Evolutionary conservation across 2,888 invertebrate species (phyloP), one percentile per base, ranked within the genome.

Genomic region (Tricholauxania praeusta): DNA sequence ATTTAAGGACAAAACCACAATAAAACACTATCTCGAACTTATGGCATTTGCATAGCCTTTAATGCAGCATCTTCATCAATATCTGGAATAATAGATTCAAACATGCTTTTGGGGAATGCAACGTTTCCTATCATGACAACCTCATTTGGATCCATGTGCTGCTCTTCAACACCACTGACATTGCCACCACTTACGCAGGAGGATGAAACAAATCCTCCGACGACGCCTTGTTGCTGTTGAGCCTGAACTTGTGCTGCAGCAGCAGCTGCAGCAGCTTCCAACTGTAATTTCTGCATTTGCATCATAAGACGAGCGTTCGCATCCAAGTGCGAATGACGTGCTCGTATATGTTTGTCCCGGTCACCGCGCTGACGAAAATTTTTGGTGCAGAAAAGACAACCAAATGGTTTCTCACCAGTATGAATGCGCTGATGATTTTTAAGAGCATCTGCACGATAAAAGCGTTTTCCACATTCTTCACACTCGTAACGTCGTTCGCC

Each of bases 401-500:
- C 88, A 77, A 88, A 90, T 0, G 90, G 90, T 71, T 90, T 88
- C 77, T 90, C 90, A 53, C 90, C 90, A 0, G 91, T 91, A 77
- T 91, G 91, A 74, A 91, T 91, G 71, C 91, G 88, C 72, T 90
- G 89, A 75, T 86, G 86, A 80, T 91, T 91, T 79, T 91, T 91
- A 14, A 91, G 79, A 3, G 91, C 91, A 80, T 91, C 91, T 0
- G 91, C 91, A 47, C 91, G 88, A 78, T 91, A 91, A 79, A 91
- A 91, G 5, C 91, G 86, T 81, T 91, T 91, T 6, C 90, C 89
- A 75, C 91, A 91, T 74, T 91, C 90, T 73, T 90, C 89, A 79
- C 91, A 91, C 64, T 90, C 91, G 78, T 91, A 91, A 72, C 91
- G 88, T 59, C 91, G 87, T 78, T 91, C 91, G 12, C 91, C 91